Evolutionary conservation across 2,113 vertebrate species (phyloP).

Genomic region (Pongo abelii): DNA sequence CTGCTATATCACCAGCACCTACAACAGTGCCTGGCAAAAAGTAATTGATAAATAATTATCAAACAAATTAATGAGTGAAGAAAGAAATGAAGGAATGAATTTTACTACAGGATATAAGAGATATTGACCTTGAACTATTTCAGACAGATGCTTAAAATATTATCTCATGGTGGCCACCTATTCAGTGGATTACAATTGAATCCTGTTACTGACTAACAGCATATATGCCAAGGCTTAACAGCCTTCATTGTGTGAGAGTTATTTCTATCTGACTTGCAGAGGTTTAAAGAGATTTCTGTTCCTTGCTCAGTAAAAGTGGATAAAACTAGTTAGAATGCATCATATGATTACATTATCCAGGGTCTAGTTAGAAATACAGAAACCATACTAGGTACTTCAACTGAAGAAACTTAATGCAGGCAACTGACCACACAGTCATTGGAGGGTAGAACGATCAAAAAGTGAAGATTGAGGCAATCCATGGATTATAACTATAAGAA

Average conservation of each 20-base stretch:
- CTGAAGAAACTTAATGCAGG: not conserved
- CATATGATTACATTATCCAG: not conserved
- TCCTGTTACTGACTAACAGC: not conserved
- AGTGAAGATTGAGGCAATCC: not conserved
- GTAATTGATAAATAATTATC: slow-evolving; percentile 1
- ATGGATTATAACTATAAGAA: not conserved
- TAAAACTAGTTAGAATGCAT: slow-evolving; percentile 20
- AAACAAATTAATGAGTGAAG: not conserved
- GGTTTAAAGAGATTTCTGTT: slow-evolving; percentile 23
- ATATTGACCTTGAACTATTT: slow-evolving; percentile 23
- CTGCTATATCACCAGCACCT: not conserved
- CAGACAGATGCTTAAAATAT: not conserved
- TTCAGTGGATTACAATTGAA: slow-evolving; percentile 10
- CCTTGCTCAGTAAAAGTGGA: not conserved
- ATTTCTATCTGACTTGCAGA: slow-evolving; percentile 20
- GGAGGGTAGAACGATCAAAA: not conserved
- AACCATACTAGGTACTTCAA: not conserved
- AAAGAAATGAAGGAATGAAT: not conserved
- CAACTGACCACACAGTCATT: not conserved
- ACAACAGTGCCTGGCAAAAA: not conserved
- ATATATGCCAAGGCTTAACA: not conserved
- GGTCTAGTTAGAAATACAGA: slow-evolving; percentile 23
- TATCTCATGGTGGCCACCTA: not conserved
- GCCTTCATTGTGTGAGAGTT: not conserved
- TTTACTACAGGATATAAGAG: not conserved